These are phyloP conservation scores for Meta bourneti DNA, from an alignment of 2,888 invertebrate genomes.

Conservation along the genomic window DNA sequence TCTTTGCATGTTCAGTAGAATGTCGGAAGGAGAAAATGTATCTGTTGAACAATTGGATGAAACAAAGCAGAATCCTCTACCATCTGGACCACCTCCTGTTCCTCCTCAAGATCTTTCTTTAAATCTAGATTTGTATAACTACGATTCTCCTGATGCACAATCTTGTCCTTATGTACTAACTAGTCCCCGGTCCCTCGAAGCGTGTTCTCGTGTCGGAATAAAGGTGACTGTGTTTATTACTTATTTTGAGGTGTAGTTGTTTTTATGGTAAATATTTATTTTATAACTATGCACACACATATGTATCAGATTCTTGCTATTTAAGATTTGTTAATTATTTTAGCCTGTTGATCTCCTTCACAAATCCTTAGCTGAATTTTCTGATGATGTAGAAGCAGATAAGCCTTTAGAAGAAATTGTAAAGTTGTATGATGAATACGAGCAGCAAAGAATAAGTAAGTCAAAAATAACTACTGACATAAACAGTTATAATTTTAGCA, in stretches of 20 bases:
- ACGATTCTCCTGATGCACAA: constrained; percentile 82
- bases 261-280: no score
- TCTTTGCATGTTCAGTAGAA: constrained; percentile 23
- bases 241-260: not conserved
- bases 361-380: constrained; percentile 80
- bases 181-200: constrained; percentile 83
- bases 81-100: constrained; percentile 35
- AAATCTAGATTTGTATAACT: constrained; percentile 82
- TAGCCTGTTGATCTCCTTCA: constrained; percentile 81
- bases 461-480: not conserved
- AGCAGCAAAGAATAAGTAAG: constrained; percentile 79
- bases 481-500: no score
- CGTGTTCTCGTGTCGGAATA: constrained; percentile 82
- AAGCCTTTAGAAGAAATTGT: constrained; percentile 79
- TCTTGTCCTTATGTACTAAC: constrained; percentile 83
- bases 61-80: constrained; percentile 40
- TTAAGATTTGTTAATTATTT: constrained; percentile 7
- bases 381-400: constrained; percentile 79
- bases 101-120: constrained; percentile 72
- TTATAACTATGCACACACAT: no score
- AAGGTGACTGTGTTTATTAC: constrained; percentile 80
- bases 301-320: no score
- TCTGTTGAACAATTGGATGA: constrained; percentile 36
- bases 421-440: constrained; percentile 79
- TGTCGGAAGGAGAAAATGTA: constrained; percentile 65